Conservation (phyloP, 1,140 invertebrate species). For the Zaprionus ornatus region DNA sequence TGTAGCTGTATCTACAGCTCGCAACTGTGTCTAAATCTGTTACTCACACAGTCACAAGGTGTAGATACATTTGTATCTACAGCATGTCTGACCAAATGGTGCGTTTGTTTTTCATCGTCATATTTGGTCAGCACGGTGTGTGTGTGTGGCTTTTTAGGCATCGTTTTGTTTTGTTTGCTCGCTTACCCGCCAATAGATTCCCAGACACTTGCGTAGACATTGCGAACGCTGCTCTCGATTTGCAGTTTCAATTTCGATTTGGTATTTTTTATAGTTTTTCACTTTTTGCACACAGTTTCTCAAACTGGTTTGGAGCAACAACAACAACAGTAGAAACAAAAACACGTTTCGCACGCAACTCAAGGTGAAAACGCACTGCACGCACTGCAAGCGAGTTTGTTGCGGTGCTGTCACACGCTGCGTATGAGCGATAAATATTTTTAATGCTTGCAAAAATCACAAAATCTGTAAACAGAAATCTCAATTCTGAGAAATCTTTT, state of each 20-base stretch:
- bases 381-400: constrained; percentile 1
- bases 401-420: constrained; percentile 50
- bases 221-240: constrained; percentile 41
- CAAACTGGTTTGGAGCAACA: constrained; percentile 19
- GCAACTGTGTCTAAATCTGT: neutral
- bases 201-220: constrained; percentile 80
- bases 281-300: neutral
- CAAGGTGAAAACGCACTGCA: constrained; percentile 36
- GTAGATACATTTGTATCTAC: constrained; percentile 11
- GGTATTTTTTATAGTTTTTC: neutral
- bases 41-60: neutral
- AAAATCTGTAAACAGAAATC: constrained; percentile 30
- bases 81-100: constrained; percentile 11
- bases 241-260: neutral
- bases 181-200: constrained; percentile 78
- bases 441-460: constrained; percentile 40
- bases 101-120: constrained; percentile 14
- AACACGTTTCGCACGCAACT: constrained; percentile 28
- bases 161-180: constrained; percentile 15
- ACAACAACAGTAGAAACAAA: neutral
- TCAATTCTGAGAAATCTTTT: neutral
- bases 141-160: constrained; percentile 10
- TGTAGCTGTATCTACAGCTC: neutral
- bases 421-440: constrained; percentile 80
- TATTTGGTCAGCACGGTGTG: constrained; percentile 21